Base-by-base conservation (phyloP, 2,888 invertebrate genomes). In the Protophormia terraenovae region DNA sequence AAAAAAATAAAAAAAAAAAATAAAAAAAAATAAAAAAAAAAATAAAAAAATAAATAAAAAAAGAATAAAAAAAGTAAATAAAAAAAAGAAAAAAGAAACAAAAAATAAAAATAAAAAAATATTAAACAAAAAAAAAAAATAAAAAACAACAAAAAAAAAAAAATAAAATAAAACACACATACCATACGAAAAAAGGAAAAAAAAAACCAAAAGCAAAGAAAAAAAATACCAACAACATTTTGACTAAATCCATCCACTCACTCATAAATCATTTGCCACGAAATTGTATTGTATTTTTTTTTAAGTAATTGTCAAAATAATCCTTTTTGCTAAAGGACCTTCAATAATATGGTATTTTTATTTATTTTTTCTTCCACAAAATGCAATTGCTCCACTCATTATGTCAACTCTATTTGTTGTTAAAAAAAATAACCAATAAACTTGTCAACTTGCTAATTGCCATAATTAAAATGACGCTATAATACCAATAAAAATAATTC, bases 371-470 rank as follows among this genome's bases (percentile, higher is more conserved):
- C 90, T 91, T 89, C 89, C 88, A 89, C 88, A 75, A 84, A 64
- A 87, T 87, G 90, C 88, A 89, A 87, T 90, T 90, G 91, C 91
- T 91, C 91, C 91, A 91, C 91, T 91, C 91, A 87, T 79, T 83
- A 89, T 87, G 83, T 84, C 78, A 89, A 88, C 79, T 84, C 75
- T 84, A 73, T 80, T 69, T 47, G 50, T 67, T 69, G 19, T 32
- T 16, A 22, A 38, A 78, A 62, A 24, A 22, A 62, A 50, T 32
- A 32, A 32, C 10, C 62, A 27, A 76, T 35, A 50, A 66, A 64
- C 47, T 55, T 72, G 71, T 79, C 69, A 75, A 79, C 67, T 62
- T 45, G 16, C 12, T 10, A 45, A 55, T 72, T 84, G 76, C 64
- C 66, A 8, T 35, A 38, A 71, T 14, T 32, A 64, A 32, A 35